Conservation (phyloP, 2,888 invertebrate species). For the Linyphia triangularis region DNA sequence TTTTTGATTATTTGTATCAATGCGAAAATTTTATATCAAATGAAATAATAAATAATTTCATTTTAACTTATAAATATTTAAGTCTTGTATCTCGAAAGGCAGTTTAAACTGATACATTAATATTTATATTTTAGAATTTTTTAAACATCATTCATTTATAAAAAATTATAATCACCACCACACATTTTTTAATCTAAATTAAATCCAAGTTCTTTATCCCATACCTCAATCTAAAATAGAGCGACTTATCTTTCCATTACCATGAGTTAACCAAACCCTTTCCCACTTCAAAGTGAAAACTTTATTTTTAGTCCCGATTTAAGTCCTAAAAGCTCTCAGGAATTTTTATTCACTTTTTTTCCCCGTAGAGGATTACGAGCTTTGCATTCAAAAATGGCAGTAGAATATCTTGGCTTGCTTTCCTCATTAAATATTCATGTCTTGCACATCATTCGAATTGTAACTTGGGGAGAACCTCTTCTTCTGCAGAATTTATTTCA, state of each 20-base stretch:
- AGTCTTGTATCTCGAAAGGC: too few species aligned
- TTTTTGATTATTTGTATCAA: too few species aligned
- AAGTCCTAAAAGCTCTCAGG: slow-evolving; percentile 43
- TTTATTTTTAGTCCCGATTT: slow-evolving; percentile 27
- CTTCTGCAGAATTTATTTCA: slow-evolving; percentile 56
- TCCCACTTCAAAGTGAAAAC: slow-evolving; percentile 14
- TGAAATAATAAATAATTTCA: too few species aligned
- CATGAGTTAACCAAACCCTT: background rate
- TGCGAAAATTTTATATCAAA: too few species aligned
- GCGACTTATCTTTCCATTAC: slow-evolving; percentile 7
- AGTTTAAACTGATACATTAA: too few species aligned
- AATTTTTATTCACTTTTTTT: slow-evolving; percentile 9
- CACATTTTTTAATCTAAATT: background rate
- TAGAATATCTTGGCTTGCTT: slow-evolving; percentile 17
- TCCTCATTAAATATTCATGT: slow-evolving; percentile 69
- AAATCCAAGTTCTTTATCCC: background rate
- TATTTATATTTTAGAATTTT: too few species aligned
- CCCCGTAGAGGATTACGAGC: slow-evolving; percentile 32
- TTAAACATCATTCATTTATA: too few species aligned
- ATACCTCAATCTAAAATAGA: background rate
- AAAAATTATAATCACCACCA: too few species aligned
- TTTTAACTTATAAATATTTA: too few species aligned
- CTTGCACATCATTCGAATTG: slow-evolving; percentile 1
- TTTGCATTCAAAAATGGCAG: slow-evolving; percentile 55
- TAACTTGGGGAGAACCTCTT: background rate